Base-by-base conservation (phyloP, 64 coral and sea anemone species). In the Trachythela sp. region DNA sequence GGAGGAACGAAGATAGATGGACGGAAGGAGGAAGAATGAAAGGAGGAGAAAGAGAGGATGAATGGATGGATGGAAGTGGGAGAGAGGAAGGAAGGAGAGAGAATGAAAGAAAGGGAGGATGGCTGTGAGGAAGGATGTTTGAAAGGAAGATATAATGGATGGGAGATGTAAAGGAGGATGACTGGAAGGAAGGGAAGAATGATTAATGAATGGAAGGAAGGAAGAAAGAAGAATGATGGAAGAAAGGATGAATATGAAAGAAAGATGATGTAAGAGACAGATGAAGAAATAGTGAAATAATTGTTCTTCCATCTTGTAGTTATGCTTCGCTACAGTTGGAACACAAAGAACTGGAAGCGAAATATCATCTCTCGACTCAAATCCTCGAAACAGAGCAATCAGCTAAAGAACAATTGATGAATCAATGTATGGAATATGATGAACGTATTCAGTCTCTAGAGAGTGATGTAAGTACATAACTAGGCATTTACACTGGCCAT, bases 321-420 rank as follows among this genome's bases (percentile, higher is more conserved):
- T 98, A 92, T 92, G 93, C 93, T 77, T 93, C 92, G 39, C 49
- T 91, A 56, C 90, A 94, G 72, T 84, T 89, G 38, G 85, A 89
- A 48, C 94, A 94, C 36, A 88, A 98, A 41, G 93, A 98, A 39
- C 54, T 98, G 34, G 88, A 94, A 40, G 90, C 94, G 56, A 98
- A 98, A 56, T 92, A 89, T 36, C 88, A 92, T 71, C 93, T 94
- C 15, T 75, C 92, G 30, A 42, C 89, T 1, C 95, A 98, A 35
- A 93, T 98, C 31, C 60, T 98, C 0, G 95, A 98, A 41, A 92
- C 93, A 72, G 95, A 98, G 38, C 94, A 94, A 84, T 92, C 90
- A 10, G 95, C 95, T 3, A 92, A 94, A 83, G 94, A 91, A 93
- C 90, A 98, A 87, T 45, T 94, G 2, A 87, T 98, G 70, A 88